Evolutionary conservation across 1,140 invertebrate species (phyloP), one percentile per base, ranked within the genome.

Genomic region (Batillaria attramentaria): DNA sequence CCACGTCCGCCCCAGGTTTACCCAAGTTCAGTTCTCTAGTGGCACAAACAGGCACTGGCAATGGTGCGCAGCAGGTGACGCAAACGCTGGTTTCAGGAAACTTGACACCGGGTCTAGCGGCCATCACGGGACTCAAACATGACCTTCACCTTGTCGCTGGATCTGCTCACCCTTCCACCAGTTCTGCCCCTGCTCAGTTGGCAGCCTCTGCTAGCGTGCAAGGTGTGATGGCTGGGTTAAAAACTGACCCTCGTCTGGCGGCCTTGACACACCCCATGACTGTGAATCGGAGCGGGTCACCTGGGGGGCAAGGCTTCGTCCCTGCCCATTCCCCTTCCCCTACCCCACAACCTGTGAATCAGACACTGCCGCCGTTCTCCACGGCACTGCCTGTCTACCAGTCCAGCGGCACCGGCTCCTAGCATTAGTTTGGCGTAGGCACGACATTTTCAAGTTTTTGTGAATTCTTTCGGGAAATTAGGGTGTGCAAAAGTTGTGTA

Each of bases 321-420:
- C 3, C 74, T 57, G 42, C 42, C 46, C 42, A 78, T 75, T 74
- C 78, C 74, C 66, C 62, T 54, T 65, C 81, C 78, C 31, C 78
- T 69, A 42, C 77, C 74, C 73, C 66, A 31, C 68, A 75, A 54
- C 16, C 62, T 43, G 20, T 75, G 35, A 62, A 24, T n/a, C 41
- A 46, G 72, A 50, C 41, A 1, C 28, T 72, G 42, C 73, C 73
- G 4, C 37, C 73, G 6, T 60, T 75, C 20, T 42, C 73, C 1
- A 33, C 24, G 3, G 73, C 73, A 13, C 20, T 75, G 50, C 46
- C 72, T 46, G 72, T 50, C 3, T 62, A 75, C 28, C 73, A 75
- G 24, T 35, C 54, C 5, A 75, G 20, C 39, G 54, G 73, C 35
- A 41, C 54, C 10, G 57, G 50, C 4, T 75, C 73, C 35, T 75